These are phyloP conservation scores for Tor tambroides DNA, from an alignment of 2,113 vertebrate genomes.

Conservation along the genomic window DNA sequence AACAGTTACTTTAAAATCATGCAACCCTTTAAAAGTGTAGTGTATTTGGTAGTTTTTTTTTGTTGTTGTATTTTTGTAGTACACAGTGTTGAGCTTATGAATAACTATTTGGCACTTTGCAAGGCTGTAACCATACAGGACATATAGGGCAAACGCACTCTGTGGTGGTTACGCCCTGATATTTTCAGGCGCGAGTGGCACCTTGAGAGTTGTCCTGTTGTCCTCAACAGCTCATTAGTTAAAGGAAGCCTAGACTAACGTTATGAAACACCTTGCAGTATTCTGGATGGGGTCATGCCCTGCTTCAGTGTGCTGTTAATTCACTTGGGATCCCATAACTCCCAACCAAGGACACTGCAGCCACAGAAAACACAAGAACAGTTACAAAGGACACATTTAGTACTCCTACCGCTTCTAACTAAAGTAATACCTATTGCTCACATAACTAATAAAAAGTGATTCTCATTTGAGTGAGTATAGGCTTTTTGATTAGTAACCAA, in stretches of 20 bases:
- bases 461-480: background rate
- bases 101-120: background rate
- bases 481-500: background rate
- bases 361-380: background rate
- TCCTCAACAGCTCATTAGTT: conserved; percentile 36
- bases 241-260: background rate
- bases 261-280: conserved; percentile 13
- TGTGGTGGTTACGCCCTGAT: background rate
- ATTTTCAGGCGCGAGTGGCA: background rate
- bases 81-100: background rate
- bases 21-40: too few species aligned
- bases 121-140: background rate
- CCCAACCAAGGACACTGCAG: conserved; percentile 25
- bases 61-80: background rate
- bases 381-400: background rate
- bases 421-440: background rate
- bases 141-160: background rate
- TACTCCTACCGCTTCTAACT: background rate
- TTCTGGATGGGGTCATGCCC: conserved; percentile 8
- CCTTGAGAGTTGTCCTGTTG: background rate
- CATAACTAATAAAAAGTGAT: background rate
- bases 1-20: too few species aligned
- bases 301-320: conserved; percentile 20
- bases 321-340: conserved; percentile 5
- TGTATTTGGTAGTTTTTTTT: background rate